Conservation (phyloP, 2,113 vertebrate species). For the Chionodraco myersi region DNA sequence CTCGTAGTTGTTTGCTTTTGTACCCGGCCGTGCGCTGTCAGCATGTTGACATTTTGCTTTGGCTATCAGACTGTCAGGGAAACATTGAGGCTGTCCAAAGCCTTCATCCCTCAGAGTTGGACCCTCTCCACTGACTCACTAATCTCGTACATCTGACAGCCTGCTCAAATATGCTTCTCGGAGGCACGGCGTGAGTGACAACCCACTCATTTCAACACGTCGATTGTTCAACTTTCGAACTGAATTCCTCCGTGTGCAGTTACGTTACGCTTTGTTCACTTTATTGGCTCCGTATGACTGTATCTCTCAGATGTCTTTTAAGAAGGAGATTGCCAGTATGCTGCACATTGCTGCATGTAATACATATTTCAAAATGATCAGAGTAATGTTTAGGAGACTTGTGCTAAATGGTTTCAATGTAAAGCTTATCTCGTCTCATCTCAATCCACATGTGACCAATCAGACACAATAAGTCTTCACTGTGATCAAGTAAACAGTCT, state of each 20-base stretch:
- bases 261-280: not conserved
- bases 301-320: not conserved
- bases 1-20: not conserved
- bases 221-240: constrained; percentile 34
- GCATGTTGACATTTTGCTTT: constrained; percentile 33
- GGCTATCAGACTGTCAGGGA: constrained; percentile 37
- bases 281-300: not conserved
- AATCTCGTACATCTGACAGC: constrained; percentile 73
- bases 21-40: not conserved
- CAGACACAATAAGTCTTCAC: not conserved
- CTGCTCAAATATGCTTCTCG: constrained; percentile 59
- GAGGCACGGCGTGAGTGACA: constrained; percentile 30
- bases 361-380: not conserved
- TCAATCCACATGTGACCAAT: constrained; percentile 21
- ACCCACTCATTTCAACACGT: constrained; percentile 46
- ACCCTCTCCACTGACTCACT: constrained; percentile 59
- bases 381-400: not conserved
- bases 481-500: constrained; percentile 15
- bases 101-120: constrained; percentile 48
- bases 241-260: constrained; percentile 10
- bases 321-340: not conserved
- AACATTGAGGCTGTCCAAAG: constrained; percentile 22
- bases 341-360: not conserved
- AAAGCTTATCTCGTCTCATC: not conserved
- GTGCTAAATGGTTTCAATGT: not conserved